phyloP scores from a whole-genome alignment of 1,140 invertebrate genomes.

The Lepidurus apus region DNA sequence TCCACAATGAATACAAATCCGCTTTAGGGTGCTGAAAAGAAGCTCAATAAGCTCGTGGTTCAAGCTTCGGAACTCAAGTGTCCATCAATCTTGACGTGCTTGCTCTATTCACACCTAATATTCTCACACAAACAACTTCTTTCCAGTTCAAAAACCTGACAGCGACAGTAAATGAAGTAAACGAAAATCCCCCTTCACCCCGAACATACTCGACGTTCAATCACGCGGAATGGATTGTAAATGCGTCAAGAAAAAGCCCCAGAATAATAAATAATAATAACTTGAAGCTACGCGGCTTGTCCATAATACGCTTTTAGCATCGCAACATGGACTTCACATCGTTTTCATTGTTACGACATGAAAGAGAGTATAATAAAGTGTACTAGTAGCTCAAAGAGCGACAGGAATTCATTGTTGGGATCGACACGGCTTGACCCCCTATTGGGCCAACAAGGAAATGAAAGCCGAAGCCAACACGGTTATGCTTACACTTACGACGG shows the following conservation, averaged over 20 bases:
- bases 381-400: too few relatives aligned
- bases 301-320: too few relatives aligned
- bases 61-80: background rate
- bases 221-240: background rate
- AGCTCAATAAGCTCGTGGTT: background rate
- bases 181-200: background rate
- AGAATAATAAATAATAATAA: background rate
- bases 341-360: background rate
- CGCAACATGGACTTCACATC: too few relatives aligned
- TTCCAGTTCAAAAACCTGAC: background rate
- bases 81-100: slow-evolving; percentile 5
- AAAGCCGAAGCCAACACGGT: background rate
- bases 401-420: background rate
- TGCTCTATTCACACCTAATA: slow-evolving; percentile 19
- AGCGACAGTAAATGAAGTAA: background rate
- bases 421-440: background rate
- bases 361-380: background rate
- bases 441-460: background rate
- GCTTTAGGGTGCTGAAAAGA: background rate
- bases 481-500: background rate
- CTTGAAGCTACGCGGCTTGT: background rate
- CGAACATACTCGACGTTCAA: background rate
- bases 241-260: background rate
- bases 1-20: slow-evolving; percentile 4
- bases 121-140: background rate